Evolutionary conservation across 2,113 vertebrate genomes (phyloP), one percentile per base, ranked within the genome.

Genomic region (Apodemus speciosus): DNA sequence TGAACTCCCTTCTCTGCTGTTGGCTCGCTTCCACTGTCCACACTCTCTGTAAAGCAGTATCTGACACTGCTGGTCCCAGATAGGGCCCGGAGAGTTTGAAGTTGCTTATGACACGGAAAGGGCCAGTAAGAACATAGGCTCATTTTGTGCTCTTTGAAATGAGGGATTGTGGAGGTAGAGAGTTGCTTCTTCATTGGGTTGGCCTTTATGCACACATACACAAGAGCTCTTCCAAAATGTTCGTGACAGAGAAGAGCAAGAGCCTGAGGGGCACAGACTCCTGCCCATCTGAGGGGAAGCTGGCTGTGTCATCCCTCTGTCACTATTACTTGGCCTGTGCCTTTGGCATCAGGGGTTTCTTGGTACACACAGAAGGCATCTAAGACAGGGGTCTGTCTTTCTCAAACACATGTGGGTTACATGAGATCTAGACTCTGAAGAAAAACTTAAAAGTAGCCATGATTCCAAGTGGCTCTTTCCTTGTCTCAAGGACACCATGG

Each of bases 141-240:
- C 13, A 2, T 9, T 9, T 46, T 30, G n/a, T 18, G 21, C 35
- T 35, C 51, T 64, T 23, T 40, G 38, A 66, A 51, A n/a, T 9
- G 25, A 9, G 0, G 1, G 14, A 21, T 35, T 23, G 66, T 18
- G 27, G 25, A 83, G 30, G 2, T 0, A 3, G 38, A 11, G 0
- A 14, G 3, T 10, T 66, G 40, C 32, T 25, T 58, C 20, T 38
- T 49, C 0, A 0, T 40, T 64, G 58, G 53, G 43, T 7, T 40
- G 16, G 62, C 25, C 69, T 35, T 14, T 66, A 38, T 49, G 35
- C 6, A 0, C 66, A 60, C 9, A 53, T 14, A 0, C 5, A 14
- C 1, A 0, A 1, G 1, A 35, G 21, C 51, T 86, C 40, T 62
- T 0, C 72, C 32, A 0, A 23, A 23, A 0, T 46, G 46, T 3